phyloP scores from a whole-genome alignment of 1,140 invertebrate species.

The Heterodera carotae region DNA sequence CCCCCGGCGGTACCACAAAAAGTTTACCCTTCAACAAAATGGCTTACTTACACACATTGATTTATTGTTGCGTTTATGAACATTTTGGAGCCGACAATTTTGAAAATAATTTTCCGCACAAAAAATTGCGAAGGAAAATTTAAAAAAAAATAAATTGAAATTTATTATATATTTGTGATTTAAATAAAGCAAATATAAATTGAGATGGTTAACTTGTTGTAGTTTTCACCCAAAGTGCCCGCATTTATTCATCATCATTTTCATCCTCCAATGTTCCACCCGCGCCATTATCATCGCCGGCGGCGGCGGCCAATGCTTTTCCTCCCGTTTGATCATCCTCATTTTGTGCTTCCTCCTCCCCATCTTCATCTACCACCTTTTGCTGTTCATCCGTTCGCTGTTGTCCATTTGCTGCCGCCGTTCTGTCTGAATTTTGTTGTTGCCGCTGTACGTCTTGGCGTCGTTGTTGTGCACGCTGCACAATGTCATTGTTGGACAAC shows the following conservation, averaged over 20 bases:
- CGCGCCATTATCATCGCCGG: no score
- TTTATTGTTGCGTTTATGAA: background rate
- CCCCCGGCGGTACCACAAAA: background rate
- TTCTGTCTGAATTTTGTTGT: background rate
- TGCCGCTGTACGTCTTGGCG: background rate
- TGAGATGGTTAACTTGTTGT: no score
- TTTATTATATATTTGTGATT: no score
- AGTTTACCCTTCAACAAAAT: background rate
- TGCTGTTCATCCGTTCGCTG: background rate
- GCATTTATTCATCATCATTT: background rate
- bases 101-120: background rate
- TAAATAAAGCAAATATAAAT: no score
- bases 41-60: background rate
- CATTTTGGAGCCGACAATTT: background rate
- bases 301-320: background rate
- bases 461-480: background rate
- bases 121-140: background rate
- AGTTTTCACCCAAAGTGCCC: no score
- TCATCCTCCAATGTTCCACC: background rate
- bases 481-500: background rate
- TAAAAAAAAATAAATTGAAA: background rate
- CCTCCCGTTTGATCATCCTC: no score
- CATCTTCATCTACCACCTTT: background rate
- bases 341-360: background rate
- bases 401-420: background rate